Percentiles rank a stretch among this genome's conserved stretches.
Conservation (phyloP, 2,888 invertebrate species). For the Barypeithes pellucidus region DNA sequence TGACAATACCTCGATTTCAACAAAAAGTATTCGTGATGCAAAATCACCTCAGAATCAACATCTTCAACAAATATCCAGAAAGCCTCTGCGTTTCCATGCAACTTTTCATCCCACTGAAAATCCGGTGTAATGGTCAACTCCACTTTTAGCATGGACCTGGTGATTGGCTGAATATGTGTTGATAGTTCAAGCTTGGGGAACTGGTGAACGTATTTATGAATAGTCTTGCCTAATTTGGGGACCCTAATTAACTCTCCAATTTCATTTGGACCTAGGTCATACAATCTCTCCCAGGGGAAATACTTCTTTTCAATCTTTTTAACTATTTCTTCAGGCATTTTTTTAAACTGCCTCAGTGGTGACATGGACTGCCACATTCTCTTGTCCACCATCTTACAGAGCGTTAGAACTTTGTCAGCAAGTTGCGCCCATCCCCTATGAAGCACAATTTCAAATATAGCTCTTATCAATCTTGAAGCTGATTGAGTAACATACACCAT, state of each 20-base stretch:
- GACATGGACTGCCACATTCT: slow-evolving; percentile 99
- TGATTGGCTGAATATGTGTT: slow-evolving; percentile 98
- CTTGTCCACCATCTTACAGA: slow-evolving; percentile 99
- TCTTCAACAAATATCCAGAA: slow-evolving; percentile 93
- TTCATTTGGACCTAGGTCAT: slow-evolving; percentile 97
- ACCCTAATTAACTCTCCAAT: slow-evolving; percentile 94
- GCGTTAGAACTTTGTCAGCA: slow-evolving; percentile 94
- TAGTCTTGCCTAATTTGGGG: slow-evolving; percentile 94
- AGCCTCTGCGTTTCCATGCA: slow-evolving; percentile 86
- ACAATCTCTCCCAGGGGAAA: slow-evolving; percentile 94
- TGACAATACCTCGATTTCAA: slow-evolving; percentile 94
- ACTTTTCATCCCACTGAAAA: slow-evolving; percentile 99
- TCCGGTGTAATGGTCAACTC: slow-evolving; percentile 98
- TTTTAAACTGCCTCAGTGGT: slow-evolving; percentile 95
- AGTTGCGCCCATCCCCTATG: slow-evolving; percentile 94
- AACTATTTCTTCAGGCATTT: slow-evolving; percentile 97
- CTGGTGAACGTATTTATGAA: slow-evolving; percentile 97
- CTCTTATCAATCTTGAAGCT: slow-evolving; percentile 93
- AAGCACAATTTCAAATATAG: slow-evolving; percentile 97
- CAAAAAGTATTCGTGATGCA: slow-evolving; percentile 95
- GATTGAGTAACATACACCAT: slow-evolving; percentile 99
- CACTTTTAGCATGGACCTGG: slow-evolving; percentile 91
- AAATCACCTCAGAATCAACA: slow-evolving; percentile 89
- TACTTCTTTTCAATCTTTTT: slow-evolving; percentile 99
- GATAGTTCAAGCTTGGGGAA: slow-evolving; percentile 96